Evolutionary conservation across 92 coral and sea anemone genomes (phyloP).

Genomic region (Phenganax marumi): DNA sequence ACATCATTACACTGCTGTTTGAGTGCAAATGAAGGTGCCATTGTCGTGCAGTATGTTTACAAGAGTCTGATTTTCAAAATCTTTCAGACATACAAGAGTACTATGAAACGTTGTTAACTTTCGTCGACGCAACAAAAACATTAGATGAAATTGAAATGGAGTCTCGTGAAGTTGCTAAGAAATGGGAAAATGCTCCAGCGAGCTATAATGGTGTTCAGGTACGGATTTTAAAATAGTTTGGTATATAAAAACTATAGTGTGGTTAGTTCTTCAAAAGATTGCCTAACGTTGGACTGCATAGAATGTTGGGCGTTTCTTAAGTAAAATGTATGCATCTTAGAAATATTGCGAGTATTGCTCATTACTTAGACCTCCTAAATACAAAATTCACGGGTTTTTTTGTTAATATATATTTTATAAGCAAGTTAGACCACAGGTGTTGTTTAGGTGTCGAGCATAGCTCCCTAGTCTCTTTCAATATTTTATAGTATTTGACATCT

Average conservation of each 20-base stretch:
- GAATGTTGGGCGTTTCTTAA: slow-evolving; percentile 42
- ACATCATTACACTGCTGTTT: neutral
- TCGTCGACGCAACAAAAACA: slow-evolving; percentile 81
- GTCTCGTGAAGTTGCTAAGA: slow-evolving; percentile 74
- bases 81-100: slow-evolving; percentile 91
- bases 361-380: neutral
- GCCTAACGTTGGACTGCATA: neutral
- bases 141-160: slow-evolving; percentile 79
- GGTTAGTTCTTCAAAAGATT: neutral
- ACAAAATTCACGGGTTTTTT: neutral
- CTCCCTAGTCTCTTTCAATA: neutral
- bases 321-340: neutral
- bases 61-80: slow-evolving; percentile 6
- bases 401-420: slow-evolving; percentile 3
- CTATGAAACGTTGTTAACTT: slow-evolving; percentile 75
- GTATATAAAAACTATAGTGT: neutral
- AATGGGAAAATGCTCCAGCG: slow-evolving; percentile 64
- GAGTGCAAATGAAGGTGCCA: neutral
- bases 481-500: slow-evolving; percentile 13
- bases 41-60: neutral
- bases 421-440: slow-evolving; percentile 11
- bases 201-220: slow-evolving; percentile 27
- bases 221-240: slow-evolving; percentile 1
- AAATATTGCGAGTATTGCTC: neutral
- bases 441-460: neutral